Evolutionary conservation across 2,113 vertebrate species (phyloP).

Genomic region (Coryphaenoides rupestris): DNA sequence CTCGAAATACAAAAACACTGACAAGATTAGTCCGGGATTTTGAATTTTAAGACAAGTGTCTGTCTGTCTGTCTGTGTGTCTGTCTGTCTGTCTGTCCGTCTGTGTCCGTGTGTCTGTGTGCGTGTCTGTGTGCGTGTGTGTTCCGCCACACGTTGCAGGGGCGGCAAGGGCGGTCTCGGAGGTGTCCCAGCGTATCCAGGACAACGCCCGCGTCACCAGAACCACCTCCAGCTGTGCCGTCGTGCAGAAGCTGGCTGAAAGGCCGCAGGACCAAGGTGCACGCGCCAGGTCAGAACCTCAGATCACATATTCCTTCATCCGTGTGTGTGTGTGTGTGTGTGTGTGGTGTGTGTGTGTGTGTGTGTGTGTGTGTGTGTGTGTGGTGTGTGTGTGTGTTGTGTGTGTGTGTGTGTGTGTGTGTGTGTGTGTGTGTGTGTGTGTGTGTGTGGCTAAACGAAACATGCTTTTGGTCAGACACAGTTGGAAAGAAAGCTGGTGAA

Average conservation of each 20-base stretch:
- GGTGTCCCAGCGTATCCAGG: constrained; percentile 69
- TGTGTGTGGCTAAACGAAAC: too few species aligned
- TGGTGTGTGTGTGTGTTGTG: too few species aligned
- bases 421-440: too few species aligned
- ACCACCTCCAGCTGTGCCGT: constrained; percentile 84
- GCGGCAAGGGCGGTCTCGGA: constrained; percentile 62
- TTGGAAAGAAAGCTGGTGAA: too few species aligned
- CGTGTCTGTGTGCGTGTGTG: neutral
- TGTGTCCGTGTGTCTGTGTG: neutral
- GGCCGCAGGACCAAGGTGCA: constrained; percentile 82
- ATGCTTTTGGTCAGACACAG: too few species aligned
- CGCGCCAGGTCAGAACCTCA: constrained; percentile 87
- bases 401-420: too few species aligned
- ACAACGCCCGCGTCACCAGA: constrained; percentile 76
- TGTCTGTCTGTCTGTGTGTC: neutral
- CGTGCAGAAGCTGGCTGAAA: constrained; percentile 85
- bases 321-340: too few species aligned
- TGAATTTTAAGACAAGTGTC: too few species aligned
- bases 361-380: too few species aligned
- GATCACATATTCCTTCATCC: constrained; percentile 74
- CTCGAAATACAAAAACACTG: too few species aligned
- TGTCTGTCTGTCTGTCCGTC: constrained; percentile 3
- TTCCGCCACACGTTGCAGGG: constrained; percentile 44
- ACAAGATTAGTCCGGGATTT: too few species aligned
- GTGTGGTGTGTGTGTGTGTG: too few species aligned